Percentiles rank a stretch among this genome's conserved stretches.
Evolutionary conservation across 2,888 invertebrate genomes (phyloP).

Genomic region (Ectemnius cavifrons): DNA sequence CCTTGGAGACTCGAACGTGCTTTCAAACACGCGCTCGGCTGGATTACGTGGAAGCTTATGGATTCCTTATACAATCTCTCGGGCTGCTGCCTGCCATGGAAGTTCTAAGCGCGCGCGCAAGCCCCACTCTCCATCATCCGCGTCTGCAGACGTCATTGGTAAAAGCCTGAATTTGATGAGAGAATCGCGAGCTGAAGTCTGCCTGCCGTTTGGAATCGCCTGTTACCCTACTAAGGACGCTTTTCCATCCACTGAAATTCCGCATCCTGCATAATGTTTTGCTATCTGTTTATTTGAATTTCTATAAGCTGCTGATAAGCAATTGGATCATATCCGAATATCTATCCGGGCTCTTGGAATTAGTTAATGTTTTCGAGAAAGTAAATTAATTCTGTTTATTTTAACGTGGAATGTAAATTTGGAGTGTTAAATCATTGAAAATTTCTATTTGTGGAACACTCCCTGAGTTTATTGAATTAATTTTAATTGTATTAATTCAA

Average conservation of each 20-base stretch:
- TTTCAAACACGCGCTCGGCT: conserved; percentile 49
- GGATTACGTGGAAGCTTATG: conserved; percentile 64
- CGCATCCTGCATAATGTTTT: not conserved
- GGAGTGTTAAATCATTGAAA: too few species aligned
- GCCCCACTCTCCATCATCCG: conserved; percentile 3
- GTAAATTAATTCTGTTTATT: too few species aligned
- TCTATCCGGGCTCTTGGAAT: too few species aligned
- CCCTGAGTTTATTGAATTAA: too few species aligned
- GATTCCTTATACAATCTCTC: conserved; percentile 66
- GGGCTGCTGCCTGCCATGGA: conserved; percentile 42
- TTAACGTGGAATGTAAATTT: too few species aligned
- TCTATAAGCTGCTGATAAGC: not conserved
- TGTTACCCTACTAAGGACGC: not conserved
- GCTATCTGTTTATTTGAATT: not conserved
- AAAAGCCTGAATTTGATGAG: conserved; percentile 50
- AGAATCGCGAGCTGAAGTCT: conserved; percentile 34
- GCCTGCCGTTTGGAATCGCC: conserved; percentile 18
- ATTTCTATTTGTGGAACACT: too few species aligned
- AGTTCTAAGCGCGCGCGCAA: conserved; percentile 14
- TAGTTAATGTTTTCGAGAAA: too few species aligned
- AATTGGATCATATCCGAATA: too few species aligned
- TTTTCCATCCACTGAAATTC: not conserved
- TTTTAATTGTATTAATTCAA: too few species aligned
- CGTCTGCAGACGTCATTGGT: conserved; percentile 30
- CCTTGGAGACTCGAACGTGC: conserved; percentile 10